Conservation (phyloP, 2,113 vertebrate genomes). For the Dolichallabes microphthalmus region DNA sequence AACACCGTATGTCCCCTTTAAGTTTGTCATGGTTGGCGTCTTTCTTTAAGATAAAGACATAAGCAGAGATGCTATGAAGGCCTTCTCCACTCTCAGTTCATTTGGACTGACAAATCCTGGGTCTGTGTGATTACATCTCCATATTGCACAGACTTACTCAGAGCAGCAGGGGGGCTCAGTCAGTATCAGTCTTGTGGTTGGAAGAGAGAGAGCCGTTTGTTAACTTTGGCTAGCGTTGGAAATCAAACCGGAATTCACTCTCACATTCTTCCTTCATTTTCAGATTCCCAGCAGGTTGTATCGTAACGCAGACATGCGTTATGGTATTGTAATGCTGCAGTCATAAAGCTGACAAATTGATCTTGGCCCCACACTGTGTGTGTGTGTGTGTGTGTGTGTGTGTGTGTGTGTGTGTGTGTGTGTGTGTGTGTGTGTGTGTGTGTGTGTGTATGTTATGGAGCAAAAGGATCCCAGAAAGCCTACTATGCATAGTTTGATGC, state of each 20-base stretch:
- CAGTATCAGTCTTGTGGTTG: slow-evolving; percentile 44
- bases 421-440: slow-evolving; percentile 22
- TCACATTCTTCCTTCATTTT: slow-evolving; percentile 27
- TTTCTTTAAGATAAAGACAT: not conserved
- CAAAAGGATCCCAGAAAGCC: slow-evolving; percentile 42
- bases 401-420: slow-evolving; percentile 28
- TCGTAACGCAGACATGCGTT: slow-evolving; percentile 32
- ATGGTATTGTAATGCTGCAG: slow-evolving; percentile 36
- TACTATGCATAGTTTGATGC: slow-evolving; percentile 27
- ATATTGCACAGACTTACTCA: not conserved
- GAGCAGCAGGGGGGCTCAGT: slow-evolving; percentile 2
- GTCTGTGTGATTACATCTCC: slow-evolving; percentile 37
- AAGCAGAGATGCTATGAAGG: not conserved
- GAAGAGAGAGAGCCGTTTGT: slow-evolving; percentile 52
- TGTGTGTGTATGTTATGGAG: slow-evolving; percentile 40
- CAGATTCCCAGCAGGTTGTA: slow-evolving; percentile 43
- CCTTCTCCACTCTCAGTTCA: not conserved
- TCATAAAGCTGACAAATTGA: slow-evolving; percentile 47
- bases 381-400: slow-evolving; percentile 19
- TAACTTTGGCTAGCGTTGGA: slow-evolving; percentile 56
- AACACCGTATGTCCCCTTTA: no score
- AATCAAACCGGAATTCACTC: slow-evolving; percentile 17
- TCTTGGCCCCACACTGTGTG: slow-evolving; percentile 38
- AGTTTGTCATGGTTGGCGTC: not conserved
- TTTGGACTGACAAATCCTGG: slow-evolving; percentile 23